phyloP scores from a whole-genome alignment of 2,888 invertebrate species.

The Polydrusus pterygomalis region DNA sequence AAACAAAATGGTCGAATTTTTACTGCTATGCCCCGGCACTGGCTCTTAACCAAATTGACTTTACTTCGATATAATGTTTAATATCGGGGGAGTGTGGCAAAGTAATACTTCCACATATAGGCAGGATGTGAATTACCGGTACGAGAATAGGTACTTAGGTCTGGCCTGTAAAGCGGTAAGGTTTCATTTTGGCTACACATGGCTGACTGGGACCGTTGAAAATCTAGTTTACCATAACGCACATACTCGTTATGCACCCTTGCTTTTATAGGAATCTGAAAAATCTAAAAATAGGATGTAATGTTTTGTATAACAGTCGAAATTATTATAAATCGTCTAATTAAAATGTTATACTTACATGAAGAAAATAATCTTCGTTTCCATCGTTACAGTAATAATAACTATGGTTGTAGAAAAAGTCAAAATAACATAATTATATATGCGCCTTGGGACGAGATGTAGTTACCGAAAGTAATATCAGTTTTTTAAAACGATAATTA shows the following conservation, averaged over 20 bases:
- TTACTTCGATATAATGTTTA: conserved; percentile 28
- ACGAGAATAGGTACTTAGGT: conserved; percentile 35
- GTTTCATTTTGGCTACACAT: conserved; percentile 36
- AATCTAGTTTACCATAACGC: conserved; percentile 48
- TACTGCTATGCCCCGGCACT: not conserved
- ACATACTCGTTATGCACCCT: conserved; percentile 6
- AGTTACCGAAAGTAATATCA: too few relatives aligned
- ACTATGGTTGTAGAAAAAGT: too few relatives aligned
- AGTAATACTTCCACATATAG: conserved; percentile 38
- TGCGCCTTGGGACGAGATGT: too few relatives aligned
- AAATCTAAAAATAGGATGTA: too few relatives aligned
- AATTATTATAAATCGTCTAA: not conserved
- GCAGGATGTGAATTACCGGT: conserved; percentile 53
- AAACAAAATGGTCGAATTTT: not conserved
- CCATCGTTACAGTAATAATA: too few relatives aligned
- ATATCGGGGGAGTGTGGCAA: conserved; percentile 45
- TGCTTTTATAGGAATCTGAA: not conserved
- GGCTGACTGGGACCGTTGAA: conserved; percentile 46
- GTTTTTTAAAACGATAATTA: too few relatives aligned
- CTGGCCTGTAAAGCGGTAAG: conserved; percentile 17
- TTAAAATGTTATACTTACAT: too few relatives aligned
- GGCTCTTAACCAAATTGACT: conserved; percentile 18
- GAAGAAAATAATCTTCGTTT: too few relatives aligned
- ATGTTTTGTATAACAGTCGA: not conserved
- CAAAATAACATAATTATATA: too few relatives aligned